Conservation (phyloP, 1,140 invertebrate genomes). For the Neodiprion virginianus region DNA sequence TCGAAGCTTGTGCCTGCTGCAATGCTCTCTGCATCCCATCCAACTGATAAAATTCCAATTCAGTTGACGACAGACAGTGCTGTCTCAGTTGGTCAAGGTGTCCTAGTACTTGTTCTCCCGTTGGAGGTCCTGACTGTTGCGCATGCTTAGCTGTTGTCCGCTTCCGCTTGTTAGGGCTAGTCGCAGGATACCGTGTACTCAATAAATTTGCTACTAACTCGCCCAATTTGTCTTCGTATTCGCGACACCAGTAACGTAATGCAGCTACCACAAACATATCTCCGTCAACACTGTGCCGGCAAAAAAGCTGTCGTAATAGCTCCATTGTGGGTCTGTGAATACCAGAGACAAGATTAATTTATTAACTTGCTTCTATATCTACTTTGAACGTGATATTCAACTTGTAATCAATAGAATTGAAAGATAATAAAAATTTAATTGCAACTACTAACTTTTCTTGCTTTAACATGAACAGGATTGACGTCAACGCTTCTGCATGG, state of each 20-base stretch:
- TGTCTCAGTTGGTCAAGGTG: conserved; percentile 91
- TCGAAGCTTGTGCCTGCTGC: conserved; percentile 77
- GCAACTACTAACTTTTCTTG: conserved; percentile 77
- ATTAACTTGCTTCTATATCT: conserved; percentile 17
- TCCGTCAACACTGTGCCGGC: conserved; percentile 72
- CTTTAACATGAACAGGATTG: conserved; percentile 88
- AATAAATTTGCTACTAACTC: conserved; percentile 82
- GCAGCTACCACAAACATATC: conserved; percentile 88
- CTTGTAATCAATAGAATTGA: neutral
- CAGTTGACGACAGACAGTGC: conserved; percentile 68
- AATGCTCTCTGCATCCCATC: conserved; percentile 91
- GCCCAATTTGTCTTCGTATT: conserved; percentile 87
- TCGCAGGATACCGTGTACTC: conserved; percentile 80
- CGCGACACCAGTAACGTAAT: conserved; percentile 91
- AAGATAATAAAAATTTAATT: conserved; percentile 1
- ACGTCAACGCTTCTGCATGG: conserved; percentile 92
- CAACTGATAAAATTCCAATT: conserved; percentile 73
- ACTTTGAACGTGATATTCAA: neutral
- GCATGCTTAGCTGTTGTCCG: conserved; percentile 70
- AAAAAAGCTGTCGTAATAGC: conserved; percentile 83
- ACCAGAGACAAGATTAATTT: conserved; percentile 20
- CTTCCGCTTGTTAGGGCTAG: conserved; percentile 91
- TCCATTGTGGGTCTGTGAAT: conserved; percentile 78
- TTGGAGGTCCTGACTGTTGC: conserved; percentile 68
- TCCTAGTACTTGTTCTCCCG: conserved; percentile 82